phyloP scores from a whole-genome alignment of 2,113 vertebrate genomes.

The Myotis lucifugus region DNA sequence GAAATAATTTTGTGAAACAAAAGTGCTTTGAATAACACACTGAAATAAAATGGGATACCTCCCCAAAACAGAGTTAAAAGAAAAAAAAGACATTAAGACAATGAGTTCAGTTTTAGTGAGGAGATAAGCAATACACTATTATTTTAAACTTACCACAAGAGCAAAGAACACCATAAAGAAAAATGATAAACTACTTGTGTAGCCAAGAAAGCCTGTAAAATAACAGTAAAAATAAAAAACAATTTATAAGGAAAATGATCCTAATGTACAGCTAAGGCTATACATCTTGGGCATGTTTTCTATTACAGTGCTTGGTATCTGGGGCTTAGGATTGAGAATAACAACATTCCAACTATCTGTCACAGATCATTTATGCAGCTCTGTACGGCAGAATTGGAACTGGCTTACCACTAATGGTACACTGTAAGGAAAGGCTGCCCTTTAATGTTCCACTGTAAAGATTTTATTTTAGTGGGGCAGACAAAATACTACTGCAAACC shows the following conservation, averaged over 20 bases:
- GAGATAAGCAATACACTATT: conserved; percentile 78
- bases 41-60: conserved; percentile 33
- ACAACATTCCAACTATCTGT: conserved; percentile 89
- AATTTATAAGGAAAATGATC: conserved; percentile 90
- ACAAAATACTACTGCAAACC: conserved; percentile 87
- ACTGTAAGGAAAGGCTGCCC: conserved; percentile 87
- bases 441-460: conserved; percentile 89
- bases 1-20: conserved; percentile 33
- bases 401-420: conserved; percentile 89
- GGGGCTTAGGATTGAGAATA: conserved; percentile 87
- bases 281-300: conserved; percentile 87
- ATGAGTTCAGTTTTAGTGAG: conserved; percentile 72
- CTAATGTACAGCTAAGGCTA: conserved; percentile 84
- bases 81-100: conserved; percentile 78
- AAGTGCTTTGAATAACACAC: conserved; percentile 43
- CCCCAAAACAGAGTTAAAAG: conserved; percentile 65
- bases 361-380: conserved; percentile 89
- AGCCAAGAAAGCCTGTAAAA: conserved; percentile 96
- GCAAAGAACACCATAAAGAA: conserved; percentile 95
- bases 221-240: conserved; percentile 87
- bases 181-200: conserved; percentile 96
- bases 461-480: conserved; percentile 89
- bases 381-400: conserved; percentile 87
- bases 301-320: conserved; percentile 86
- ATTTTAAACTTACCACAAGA: conserved; percentile 93